Evolutionary conservation across 2,888 invertebrate species (phyloP).

Genomic region (Chalcis sispes): DNA sequence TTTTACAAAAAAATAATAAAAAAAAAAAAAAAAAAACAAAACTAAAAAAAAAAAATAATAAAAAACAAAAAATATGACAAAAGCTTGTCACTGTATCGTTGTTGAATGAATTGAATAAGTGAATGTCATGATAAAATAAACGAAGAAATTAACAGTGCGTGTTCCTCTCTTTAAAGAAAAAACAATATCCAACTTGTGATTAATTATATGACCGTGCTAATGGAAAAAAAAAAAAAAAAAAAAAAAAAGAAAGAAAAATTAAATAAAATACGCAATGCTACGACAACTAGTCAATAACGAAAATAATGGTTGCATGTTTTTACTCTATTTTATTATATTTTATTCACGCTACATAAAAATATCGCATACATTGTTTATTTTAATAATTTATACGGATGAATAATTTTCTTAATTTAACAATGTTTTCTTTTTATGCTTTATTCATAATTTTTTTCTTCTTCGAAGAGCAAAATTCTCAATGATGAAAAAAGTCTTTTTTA

Average conservation of each 20-base stretch:
- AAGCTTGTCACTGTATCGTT: slow-evolving; percentile 54
- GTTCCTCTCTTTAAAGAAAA: slow-evolving; percentile 44
- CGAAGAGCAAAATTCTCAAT: no score
- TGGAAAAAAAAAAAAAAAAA: no score
- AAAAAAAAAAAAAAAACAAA: slow-evolving; percentile 8
- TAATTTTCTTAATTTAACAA: no score
- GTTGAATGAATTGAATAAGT: slow-evolving; percentile 49
- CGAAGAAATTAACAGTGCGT: slow-evolving; percentile 40
- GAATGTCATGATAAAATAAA: slow-evolving; percentile 46
- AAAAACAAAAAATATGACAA: slow-evolving; percentile 13
- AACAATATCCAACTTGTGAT: slow-evolving; percentile 42
- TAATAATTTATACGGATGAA: no score
- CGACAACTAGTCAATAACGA: slow-evolving; percentile 49
- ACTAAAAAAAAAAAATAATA: slow-evolving; percentile 20
- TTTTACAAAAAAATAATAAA: slow-evolving; percentile 42
- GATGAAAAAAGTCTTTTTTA: no score
- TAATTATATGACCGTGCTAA: slow-evolving; percentile 50
- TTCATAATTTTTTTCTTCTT: no score
- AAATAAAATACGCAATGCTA: slow-evolving; percentile 41
- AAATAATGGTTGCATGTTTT: slow-evolving; percentile 28
- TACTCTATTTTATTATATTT: slow-evolving; percentile 27
- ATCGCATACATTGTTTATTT: no score
- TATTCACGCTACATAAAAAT: neutral
- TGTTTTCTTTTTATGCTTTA: no score
- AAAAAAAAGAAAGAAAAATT: no score